phyloP scores from a whole-genome alignment of 2,797 vertebrate genomes.

The Novumbra hubbsi region DNA sequence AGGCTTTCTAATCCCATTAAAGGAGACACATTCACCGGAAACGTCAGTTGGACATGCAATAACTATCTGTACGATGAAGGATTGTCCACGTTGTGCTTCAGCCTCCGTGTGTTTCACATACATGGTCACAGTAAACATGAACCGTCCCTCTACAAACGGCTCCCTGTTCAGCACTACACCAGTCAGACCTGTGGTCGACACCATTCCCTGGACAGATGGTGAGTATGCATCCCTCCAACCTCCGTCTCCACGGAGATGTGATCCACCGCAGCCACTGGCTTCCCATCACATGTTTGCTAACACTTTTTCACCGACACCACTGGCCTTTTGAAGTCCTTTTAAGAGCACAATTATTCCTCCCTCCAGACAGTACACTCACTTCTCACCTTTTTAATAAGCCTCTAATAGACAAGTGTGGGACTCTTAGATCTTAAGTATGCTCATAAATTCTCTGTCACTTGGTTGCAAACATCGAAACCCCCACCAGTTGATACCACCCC shows the following conservation, averaged over 20 bases:
- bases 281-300: constrained; percentile 55
- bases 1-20: neutral
- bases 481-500: constrained; percentile 31
- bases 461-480: constrained; percentile 61
- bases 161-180: neutral
- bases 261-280: constrained; percentile 33
- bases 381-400: constrained; percentile 85
- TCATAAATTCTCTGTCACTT: constrained; percentile 77
- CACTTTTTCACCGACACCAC: constrained; percentile 71
- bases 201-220: constrained; percentile 30
- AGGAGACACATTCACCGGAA: neutral
- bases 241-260: constrained; percentile 24
- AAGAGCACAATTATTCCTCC: constrained; percentile 76
- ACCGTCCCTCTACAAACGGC: neutral
- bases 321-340: constrained; percentile 78
- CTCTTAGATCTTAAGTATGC: constrained; percentile 56
- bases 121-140: neutral
- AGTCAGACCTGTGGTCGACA: neutral
- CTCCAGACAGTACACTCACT: constrained; percentile 80
- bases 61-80: neutral
- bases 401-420: constrained; percentile 71
- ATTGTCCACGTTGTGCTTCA: neutral
- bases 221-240: constrained; percentile 29
- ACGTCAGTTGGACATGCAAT: neutral
- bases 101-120: neutral